Conservation (phyloP, 2,113 vertebrate genomes). For the Crotalus viridis region DNA sequence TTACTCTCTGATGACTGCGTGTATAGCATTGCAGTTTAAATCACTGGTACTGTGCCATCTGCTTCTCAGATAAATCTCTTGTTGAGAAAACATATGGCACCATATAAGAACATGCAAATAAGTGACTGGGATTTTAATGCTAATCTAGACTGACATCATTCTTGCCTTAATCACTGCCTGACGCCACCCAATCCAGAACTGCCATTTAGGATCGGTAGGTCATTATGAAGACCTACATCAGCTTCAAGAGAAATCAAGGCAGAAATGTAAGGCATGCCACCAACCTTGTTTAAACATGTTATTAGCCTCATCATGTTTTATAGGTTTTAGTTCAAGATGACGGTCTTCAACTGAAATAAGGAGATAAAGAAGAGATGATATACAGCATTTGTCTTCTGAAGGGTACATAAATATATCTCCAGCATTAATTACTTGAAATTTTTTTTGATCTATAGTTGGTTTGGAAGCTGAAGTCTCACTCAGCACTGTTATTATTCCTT, state of each 20-base stretch:
- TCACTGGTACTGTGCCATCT: neutral
- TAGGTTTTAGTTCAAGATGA: neutral
- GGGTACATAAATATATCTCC: neutral
- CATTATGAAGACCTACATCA: neutral
- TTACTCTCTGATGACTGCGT: neutral
- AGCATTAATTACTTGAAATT: neutral
- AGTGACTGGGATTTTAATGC: neutral
- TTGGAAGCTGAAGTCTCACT: neutral
- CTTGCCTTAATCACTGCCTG: neutral
- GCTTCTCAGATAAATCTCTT: neutral
- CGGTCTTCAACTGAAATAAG: neutral
- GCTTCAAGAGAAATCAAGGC: neutral
- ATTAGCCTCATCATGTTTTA: conserved; percentile 3
- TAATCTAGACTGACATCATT: neutral
- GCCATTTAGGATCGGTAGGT: neutral
- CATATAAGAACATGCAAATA: neutral
- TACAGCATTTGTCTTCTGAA: neutral
- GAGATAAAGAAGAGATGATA: neutral
- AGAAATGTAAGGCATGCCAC: neutral
- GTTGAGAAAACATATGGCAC: neutral
- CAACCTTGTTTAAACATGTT: conserved; percentile 18
- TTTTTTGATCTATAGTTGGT: neutral
- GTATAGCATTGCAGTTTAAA: neutral
- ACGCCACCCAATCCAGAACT: neutral
- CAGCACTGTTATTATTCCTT: neutral